These are phyloP conservation scores for Magallana ariakensis DNA, from an alignment of 1,140 invertebrate species.

Conservation along the genomic window DNA sequence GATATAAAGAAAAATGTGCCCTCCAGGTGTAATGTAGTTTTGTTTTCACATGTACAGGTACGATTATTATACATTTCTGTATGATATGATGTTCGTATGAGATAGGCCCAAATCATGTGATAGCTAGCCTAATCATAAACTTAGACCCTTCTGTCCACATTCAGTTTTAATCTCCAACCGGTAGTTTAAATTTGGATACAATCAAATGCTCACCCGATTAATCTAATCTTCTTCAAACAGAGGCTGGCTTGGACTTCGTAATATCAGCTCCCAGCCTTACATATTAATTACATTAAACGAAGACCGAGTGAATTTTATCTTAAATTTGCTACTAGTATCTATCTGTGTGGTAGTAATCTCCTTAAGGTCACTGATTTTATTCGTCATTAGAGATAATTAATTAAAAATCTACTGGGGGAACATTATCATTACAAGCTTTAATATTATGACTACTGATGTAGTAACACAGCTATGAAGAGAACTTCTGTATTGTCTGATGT, in stretches of 20 bases:
- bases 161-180: neutral
- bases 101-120: conserved; percentile 13
- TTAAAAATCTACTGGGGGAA: too few species aligned
- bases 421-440: too few species aligned
- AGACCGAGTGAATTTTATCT: neutral
- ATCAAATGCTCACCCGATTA: neutral
- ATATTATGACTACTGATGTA: too few species aligned
- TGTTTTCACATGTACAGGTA: neutral
- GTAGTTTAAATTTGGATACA: conserved; percentile 4
- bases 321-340: neutral
- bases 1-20: neutral
- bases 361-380: too few species aligned
- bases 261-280: neutral
- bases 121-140: neutral
- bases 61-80: neutral
- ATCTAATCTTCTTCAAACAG: conserved; percentile 25
- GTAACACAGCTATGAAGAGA: too few species aligned
- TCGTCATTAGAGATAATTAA: too few species aligned
- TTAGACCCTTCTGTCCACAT: neutral
- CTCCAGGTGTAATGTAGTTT: neutral
- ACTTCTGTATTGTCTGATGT: too few species aligned
- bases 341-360: neutral
- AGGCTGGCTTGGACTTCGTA: conserved; percentile 6
- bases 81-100: conserved; percentile 3
- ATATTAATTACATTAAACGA: neutral